Percentiles rank a stretch among this genome's conserved stretches.
Evolutionary conservation across 2,797 vertebrate species (phyloP).

Genomic region (Cichlasoma orientale): DNA sequence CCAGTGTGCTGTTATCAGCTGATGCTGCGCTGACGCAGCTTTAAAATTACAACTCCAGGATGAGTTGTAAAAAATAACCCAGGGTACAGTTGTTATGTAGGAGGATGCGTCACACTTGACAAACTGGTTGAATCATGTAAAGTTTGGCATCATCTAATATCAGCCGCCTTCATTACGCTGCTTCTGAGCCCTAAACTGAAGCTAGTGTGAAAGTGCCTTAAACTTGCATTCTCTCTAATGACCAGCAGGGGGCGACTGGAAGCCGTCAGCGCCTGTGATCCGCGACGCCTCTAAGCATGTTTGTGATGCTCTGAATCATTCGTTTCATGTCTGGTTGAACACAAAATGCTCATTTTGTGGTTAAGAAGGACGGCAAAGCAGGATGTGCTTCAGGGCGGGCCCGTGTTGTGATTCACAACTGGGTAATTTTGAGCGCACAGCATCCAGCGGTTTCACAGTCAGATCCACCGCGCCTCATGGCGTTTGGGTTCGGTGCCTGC

Average conservation of each 20-base stretch:
- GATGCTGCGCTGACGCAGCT: too few species aligned
- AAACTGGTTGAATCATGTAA: too few species aligned
- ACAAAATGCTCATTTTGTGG: not conserved
- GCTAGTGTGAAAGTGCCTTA: not conserved
- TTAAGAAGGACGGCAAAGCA: not conserved
- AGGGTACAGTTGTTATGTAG: too few species aligned
- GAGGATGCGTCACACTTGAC: too few species aligned
- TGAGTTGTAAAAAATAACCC: too few species aligned
- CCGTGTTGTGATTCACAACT: not conserved
- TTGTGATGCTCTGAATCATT: not conserved
- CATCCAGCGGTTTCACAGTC: not conserved
- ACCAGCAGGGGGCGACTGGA: not conserved
- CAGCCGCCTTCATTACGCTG: not conserved
- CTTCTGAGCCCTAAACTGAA: not conserved
- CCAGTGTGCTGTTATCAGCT: not conserved
- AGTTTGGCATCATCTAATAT: too few species aligned
- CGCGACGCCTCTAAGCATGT: not conserved
- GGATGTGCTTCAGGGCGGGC: not conserved
- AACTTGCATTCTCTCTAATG: not conserved
- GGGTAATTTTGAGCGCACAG: not conserved
- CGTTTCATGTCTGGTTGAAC: not conserved
- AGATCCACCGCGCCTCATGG: not conserved
- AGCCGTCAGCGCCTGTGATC: not conserved
- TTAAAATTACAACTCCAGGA: too few species aligned
- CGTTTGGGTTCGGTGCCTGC: not conserved